phyloP scores from a whole-genome alignment of 2,888 invertebrate species.

The Microctonus brassicae region DNA sequence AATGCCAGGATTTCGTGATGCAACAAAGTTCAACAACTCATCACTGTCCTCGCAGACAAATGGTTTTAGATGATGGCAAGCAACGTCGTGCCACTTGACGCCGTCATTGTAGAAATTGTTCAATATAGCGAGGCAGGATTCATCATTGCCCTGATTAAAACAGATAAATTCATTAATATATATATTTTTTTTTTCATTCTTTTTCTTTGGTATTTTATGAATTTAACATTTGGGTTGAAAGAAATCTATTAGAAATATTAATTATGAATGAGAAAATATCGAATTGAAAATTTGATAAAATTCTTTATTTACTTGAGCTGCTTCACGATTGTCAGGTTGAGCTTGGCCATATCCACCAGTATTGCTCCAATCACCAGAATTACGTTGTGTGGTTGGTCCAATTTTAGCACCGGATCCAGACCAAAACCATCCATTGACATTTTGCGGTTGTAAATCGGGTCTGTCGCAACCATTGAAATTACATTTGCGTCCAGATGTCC shows the following conservation, averaged over 20 bases:
- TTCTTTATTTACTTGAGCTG: slow-evolving; percentile 78
- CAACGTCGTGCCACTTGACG: slow-evolving; percentile 91
- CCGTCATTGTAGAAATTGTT: slow-evolving; percentile 95
- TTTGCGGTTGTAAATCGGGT: slow-evolving; percentile 84
- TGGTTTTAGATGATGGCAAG: slow-evolving; percentile 90
- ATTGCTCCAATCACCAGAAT: slow-evolving; percentile 90
- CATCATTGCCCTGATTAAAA: slow-evolving; percentile 83
- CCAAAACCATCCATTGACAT: slow-evolving; percentile 94
- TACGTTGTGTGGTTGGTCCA: slow-evolving; percentile 88
- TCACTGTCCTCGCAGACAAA: slow-evolving; percentile 94
- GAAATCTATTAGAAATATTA: too few species aligned
- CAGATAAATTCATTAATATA: slow-evolving; percentile 5
- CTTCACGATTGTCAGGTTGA: slow-evolving; percentile 92
- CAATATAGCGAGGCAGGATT: slow-evolving; percentile 88
- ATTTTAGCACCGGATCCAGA: slow-evolving; percentile 93
- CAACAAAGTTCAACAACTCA: slow-evolving; percentile 89
- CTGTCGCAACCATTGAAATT: slow-evolving; percentile 93
- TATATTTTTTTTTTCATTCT: not conserved
- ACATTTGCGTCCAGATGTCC: slow-evolving; percentile 93
- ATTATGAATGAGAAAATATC: slow-evolving; percentile 11
- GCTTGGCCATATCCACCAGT: slow-evolving; percentile 90
- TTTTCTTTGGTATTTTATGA: not conserved
- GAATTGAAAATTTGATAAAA: not conserved
- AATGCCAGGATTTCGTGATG: slow-evolving; percentile 88
- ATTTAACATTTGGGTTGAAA: too few species aligned